These are phyloP conservation scores for Dasypogon diadema DNA, from an alignment of 2,888 invertebrate genomes.

Conservation along the genomic window DNA sequence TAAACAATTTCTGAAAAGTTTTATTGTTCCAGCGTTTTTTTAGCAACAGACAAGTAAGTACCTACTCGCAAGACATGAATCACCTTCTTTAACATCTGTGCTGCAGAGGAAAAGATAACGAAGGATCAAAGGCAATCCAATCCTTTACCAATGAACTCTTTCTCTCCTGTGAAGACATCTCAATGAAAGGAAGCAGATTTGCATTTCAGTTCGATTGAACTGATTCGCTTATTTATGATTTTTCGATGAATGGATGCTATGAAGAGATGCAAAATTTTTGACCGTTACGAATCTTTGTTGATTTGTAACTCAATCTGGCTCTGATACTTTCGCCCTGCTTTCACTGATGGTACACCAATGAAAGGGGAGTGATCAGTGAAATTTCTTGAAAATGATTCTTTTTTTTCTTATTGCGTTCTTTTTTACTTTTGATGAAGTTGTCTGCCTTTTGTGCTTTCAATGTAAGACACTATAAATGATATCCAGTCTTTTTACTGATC, in stretches of 20 bases:
- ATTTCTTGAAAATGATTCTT: neutral
- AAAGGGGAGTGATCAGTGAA: neutral
- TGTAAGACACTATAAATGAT: no score
- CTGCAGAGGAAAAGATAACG: neutral
- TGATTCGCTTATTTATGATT: constrained; percentile 55
- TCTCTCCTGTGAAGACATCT: neutral
- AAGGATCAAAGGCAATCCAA: constrained; percentile 32
- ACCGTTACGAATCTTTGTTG: constrained; percentile 38
- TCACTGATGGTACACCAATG: neutral
- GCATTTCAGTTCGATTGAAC: constrained; percentile 53
- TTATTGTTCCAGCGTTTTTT: neutral
- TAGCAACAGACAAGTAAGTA: neutral
- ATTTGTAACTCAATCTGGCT: constrained; percentile 41
- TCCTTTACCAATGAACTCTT: neutral
- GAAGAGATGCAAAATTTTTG: constrained; percentile 29
- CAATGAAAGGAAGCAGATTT: constrained; percentile 48
- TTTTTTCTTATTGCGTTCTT: neutral
- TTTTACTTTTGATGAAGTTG: neutral
- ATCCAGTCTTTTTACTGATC: no score
- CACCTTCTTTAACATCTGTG: neutral
- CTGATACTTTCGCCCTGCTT: neutral
- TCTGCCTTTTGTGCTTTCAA: no score
- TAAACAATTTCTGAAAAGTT: constrained; percentile 9
- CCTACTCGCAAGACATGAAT: neutral
- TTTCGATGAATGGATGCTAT: constrained; percentile 48